These are phyloP conservation scores for Coracopsis vasa DNA, from an alignment of 2,113 vertebrate species.

Conservation along the genomic window DNA sequence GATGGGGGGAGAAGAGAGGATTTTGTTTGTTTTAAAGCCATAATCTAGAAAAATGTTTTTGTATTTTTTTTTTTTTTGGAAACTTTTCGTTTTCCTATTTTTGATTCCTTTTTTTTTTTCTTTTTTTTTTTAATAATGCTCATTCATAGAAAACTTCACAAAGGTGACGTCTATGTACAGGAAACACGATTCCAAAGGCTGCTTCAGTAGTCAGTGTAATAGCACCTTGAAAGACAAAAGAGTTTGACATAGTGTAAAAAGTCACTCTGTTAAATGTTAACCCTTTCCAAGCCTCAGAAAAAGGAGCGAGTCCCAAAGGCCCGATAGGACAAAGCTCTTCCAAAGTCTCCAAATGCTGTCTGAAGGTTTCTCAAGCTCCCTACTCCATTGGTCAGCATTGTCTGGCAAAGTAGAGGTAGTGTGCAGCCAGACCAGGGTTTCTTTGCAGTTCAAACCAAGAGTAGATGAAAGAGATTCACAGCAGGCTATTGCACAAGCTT, in stretches of 20 bases:
- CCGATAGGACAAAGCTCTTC: conserved; percentile 12
- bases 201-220: conserved; percentile 79
- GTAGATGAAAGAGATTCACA: conserved; percentile 49
- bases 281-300: conserved; percentile 33
- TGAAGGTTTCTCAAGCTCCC: background rate
- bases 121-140: conserved; percentile 64
- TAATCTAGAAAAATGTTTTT: conserved; percentile 66
- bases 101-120: background rate
- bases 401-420: conserved; percentile 68
- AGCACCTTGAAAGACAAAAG: conserved; percentile 82
- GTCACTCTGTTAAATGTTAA: conserved; percentile 5
- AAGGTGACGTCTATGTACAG: conserved; percentile 73
- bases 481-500: conserved; percentile 64
- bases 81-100: conserved; percentile 7
- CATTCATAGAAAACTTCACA: conserved; percentile 75
- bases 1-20: background rate
- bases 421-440: conserved; percentile 13
- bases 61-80: background rate
- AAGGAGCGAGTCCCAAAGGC: background rate
- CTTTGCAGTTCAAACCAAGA: conserved; percentile 37
- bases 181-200: conserved; percentile 68
- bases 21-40: conserved; percentile 72
- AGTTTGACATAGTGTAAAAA: conserved; percentile 62
- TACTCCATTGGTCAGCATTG: conserved; percentile 5
- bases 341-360: conserved; percentile 21